A percentile compares a stretch with the other conserved stretches of the same genome.
phyloP scores from a whole-genome alignment of 2,113 vertebrate genomes.

The Pelusios castaneus region DNA sequence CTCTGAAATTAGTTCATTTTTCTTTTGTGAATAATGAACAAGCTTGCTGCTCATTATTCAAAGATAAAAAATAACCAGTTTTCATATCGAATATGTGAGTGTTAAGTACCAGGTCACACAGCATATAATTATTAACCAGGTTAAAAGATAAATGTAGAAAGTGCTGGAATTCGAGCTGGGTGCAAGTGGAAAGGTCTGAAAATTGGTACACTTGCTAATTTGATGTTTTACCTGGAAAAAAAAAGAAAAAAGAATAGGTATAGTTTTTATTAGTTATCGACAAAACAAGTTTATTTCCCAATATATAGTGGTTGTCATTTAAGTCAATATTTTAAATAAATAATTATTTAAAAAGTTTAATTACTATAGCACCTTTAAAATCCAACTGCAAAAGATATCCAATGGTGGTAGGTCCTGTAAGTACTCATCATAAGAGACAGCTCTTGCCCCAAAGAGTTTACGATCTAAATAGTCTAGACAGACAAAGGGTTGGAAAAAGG shows the following conservation, averaged over 20 bases:
- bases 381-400: neutral
- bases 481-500: neutral
- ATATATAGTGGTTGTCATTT: neutral
- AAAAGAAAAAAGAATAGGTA: neutral
- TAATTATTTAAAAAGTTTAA: neutral
- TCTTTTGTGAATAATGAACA: slow-evolving; percentile 69
- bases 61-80: slow-evolving; percentile 65
- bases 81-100: slow-evolving; percentile 66
- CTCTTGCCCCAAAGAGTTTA: neutral
- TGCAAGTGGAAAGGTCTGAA: slow-evolving; percentile 32
- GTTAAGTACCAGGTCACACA: slow-evolving; percentile 25
- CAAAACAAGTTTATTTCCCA: neutral
- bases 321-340: neutral
- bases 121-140: slow-evolving; percentile 45
- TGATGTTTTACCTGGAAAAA: neutral
- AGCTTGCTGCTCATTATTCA: slow-evolving; percentile 65
- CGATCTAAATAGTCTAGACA: neutral
- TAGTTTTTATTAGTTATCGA: neutral
- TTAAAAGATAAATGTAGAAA: slow-evolving; percentile 60
- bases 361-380: neutral
- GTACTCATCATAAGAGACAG: neutral
- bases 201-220: neutral
- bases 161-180: slow-evolving; percentile 34
- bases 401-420: neutral
- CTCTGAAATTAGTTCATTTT: slow-evolving; percentile 61